Conservation (phyloP, 2,888 invertebrate genomes). For the Eueremaeus valkanovi region DNA sequence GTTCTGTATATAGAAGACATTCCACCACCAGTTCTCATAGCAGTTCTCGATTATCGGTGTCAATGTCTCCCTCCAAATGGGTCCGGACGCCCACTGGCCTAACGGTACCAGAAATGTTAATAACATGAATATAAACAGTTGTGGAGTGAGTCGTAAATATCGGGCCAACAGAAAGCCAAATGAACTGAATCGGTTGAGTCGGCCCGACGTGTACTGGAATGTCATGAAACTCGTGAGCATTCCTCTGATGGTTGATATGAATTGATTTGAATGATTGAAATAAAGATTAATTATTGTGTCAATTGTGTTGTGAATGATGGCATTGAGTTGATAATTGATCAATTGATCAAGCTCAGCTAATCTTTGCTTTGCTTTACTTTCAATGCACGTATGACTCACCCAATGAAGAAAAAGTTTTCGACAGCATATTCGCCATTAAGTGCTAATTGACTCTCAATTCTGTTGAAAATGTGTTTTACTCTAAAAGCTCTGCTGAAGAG, state of each 20-base stretch:
- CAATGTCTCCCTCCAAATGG: conserved; percentile 7
- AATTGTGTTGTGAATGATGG: too few relatives aligned
- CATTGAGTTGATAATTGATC: too few relatives aligned
- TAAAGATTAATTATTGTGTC: too few relatives aligned
- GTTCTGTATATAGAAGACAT: conserved; percentile 35
- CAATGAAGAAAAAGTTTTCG: conserved; percentile 35
- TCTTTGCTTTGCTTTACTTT: too few relatives aligned
- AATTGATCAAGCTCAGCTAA: too few relatives aligned
- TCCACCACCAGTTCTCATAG: conserved; percentile 26
- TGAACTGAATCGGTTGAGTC: not conserved
- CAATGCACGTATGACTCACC: too few relatives aligned
- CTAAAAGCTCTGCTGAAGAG: not conserved
- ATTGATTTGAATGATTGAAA: not conserved
- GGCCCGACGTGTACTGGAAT: not conserved
- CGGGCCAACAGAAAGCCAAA: conserved; percentile 3
- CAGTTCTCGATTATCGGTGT: not conserved
- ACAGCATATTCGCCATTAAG: not conserved
- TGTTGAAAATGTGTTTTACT: not conserved
- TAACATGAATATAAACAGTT: not conserved
- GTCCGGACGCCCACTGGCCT: conserved; percentile 11
- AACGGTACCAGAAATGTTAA: conserved; percentile 22
- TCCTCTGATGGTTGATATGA: not conserved
- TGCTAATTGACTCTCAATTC: not conserved
- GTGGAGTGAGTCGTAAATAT: conserved; percentile 28
- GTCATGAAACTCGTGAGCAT: conserved; percentile 32